Evolutionary conservation across 2,797 vertebrate genomes (phyloP), one percentile per base, ranked within the genome.

Genomic region (Pseudochirops cupreus): DNA sequence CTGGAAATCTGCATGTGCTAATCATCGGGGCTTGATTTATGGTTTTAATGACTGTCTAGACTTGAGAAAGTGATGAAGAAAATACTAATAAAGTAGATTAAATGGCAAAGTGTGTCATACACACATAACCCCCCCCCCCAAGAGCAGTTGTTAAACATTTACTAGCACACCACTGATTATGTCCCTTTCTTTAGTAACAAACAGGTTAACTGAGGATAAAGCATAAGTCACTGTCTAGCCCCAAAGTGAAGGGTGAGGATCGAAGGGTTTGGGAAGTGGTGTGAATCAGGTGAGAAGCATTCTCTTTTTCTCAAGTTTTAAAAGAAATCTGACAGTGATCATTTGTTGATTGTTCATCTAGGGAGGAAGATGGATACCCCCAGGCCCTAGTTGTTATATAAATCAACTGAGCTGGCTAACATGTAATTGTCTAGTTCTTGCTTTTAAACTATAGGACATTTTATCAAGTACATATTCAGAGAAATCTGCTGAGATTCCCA

Each of bases 221-320:
- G 67, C 1, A 1, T 82, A 82, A 46, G 7, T 46, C 39, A 46
- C 74, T 46, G 21, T 24, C n/a, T 21, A 5, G 9, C 2, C 74
- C 39, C 11, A 82, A 18, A 46, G 74, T 46, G n/a, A 82, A 82
- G 39, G 9, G n/a, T 21, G 67, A 82, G 39, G 74, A 46, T 3
- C 50, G 18, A 87, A 87, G 39, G 18, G 33, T 67, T 67, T 18
- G 13, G 18, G 74, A 87, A 87, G 16, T 82, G 7, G 74, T 87
- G 39, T 87, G 74, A 87, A 82, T 46, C 46, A 95, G 58, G 55
- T 87, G 93, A 58, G 52, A 94, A 95, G 90, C 91, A 91, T 59
- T 28, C 29, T 91, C 50, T 5, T 59, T 90, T 95, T 93, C 31
- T 96, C 91, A 95, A 55, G 18, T 91, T 93, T 94, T 96, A 94